These are phyloP conservation scores for Chelon labrosus DNA, from an alignment of 2,797 vertebrate genomes.

Conservation along the genomic window DNA sequence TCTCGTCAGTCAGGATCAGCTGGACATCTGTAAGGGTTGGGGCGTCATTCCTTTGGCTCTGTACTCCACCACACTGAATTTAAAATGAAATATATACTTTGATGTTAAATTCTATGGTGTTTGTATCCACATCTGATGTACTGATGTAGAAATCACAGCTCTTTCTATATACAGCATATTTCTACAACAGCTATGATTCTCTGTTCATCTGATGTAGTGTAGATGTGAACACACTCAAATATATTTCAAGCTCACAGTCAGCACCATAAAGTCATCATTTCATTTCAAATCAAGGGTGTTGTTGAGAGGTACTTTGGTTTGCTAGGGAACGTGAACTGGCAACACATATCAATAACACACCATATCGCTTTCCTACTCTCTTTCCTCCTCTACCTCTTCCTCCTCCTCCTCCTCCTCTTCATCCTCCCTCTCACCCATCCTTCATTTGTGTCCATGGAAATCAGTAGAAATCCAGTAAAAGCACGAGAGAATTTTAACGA, in stretches of 20 bases:
- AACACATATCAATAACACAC: slow-evolving; percentile 4
- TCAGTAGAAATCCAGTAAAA: slow-evolving; percentile 55
- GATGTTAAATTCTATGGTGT: too few species aligned
- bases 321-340: not conserved
- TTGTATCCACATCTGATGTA: too few species aligned
- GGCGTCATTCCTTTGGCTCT: slow-evolving; percentile 13
- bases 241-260: slow-evolving; percentile 50
- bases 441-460: slow-evolving; percentile 60
- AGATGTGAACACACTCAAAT: slow-evolving; percentile 20
- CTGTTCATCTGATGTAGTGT: not conserved
- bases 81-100: too few species aligned
- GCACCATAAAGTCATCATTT: slow-evolving; percentile 43
- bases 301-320: not conserved
- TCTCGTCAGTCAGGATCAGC: slow-evolving; percentile 13
- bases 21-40: not conserved
- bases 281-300: slow-evolving; percentile 32
- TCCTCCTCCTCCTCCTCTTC: not conserved
- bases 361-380: not conserved
- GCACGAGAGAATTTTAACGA: slow-evolving; percentile 72
- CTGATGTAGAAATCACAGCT: too few species aligned
- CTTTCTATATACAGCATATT: too few species aligned
- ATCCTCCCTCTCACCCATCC: slow-evolving; percentile 19
- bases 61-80: not conserved
- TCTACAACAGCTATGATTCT: too few species aligned
- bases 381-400: not conserved